Percentiles rank a stretch among this genome's conserved stretches.
These are phyloP conservation scores for Platycnemis pennipes DNA, from an alignment of 2,888 invertebrate species.

Conservation along the genomic window DNA sequence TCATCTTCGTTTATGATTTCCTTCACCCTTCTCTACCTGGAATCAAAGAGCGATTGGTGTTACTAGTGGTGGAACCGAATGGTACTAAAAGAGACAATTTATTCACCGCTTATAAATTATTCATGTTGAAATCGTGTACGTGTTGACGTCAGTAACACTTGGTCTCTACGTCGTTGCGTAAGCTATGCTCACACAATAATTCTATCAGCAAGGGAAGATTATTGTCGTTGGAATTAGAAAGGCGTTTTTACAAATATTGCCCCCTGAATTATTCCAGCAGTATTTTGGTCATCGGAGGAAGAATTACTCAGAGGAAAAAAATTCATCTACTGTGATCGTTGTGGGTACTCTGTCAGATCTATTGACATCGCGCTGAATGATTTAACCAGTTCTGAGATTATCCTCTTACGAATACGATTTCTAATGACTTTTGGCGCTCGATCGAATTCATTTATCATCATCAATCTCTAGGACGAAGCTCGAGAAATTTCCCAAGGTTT, in stretches of 20 bases:
- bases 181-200: background rate
- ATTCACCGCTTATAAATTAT: background rate
- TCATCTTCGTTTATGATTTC: background rate
- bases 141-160: background rate
- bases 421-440: too few relatives aligned
- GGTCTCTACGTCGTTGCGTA: background rate
- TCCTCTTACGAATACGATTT: too few relatives aligned
- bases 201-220: background rate
- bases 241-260: too few relatives aligned
- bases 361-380: too few relatives aligned
- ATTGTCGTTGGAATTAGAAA: background rate
- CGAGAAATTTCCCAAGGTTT: background rate
- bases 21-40: background rate
- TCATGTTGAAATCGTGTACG: background rate
- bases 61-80: background rate
- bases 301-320: too few relatives aligned
- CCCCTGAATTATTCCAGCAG: too few relatives aligned
- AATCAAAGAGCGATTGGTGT: background rate
- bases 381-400: too few relatives aligned
- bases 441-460: too few relatives aligned
- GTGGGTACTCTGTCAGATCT: too few relatives aligned
- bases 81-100: background rate
- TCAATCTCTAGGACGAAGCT: too few relatives aligned
- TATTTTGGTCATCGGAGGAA: too few relatives aligned
- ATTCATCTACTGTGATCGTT: too few relatives aligned